A percentile compares a stretch with the other conserved stretches of the same genome.
Evolutionary conservation across 1,140 invertebrate genomes (phyloP).

Genomic region (Cotesia chilonis): DNA sequence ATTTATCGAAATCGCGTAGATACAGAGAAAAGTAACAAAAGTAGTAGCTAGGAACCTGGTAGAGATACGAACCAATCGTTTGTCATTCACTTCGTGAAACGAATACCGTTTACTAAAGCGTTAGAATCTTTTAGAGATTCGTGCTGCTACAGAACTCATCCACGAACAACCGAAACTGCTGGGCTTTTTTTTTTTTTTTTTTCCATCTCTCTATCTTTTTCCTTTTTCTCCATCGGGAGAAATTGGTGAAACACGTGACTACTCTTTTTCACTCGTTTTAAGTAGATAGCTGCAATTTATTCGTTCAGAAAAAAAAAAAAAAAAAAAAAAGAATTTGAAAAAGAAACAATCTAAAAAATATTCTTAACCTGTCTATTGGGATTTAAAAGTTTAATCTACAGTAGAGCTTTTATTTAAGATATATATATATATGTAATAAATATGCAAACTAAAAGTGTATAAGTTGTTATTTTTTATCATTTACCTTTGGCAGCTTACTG

Average conservation of each 20-base stretch:
- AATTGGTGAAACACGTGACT: slow-evolving; percentile 36
- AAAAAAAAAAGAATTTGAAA: background rate
- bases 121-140: slow-evolving; percentile 12
- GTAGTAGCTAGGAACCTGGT: background rate
- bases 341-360: slow-evolving; percentile 5
- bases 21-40: slow-evolving; percentile 7
- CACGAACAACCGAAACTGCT: background rate
- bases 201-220: background rate
- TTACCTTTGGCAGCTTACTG: slow-evolving; percentile 45
- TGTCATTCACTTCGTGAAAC: slow-evolving; percentile 38
- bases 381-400: too few relatives aligned
- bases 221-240: slow-evolving; percentile 28
- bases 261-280: slow-evolving; percentile 31
- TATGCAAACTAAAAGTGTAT: slow-evolving; percentile 1
- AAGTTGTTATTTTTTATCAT: slow-evolving; percentile 21
- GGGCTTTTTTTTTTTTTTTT: too few relatives aligned
- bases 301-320: slow-evolving; percentile 12
- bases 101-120: slow-evolving; percentile 29
- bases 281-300: slow-evolving; percentile 19
- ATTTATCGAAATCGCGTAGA: slow-evolving; percentile 21
- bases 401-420: background rate
- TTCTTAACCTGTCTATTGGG: background rate
- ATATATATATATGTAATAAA: background rate
- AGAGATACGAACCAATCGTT: slow-evolving; percentile 31
- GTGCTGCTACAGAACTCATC: background rate